These are phyloP conservation scores for Anhinga rufa DNA, from an alignment of 2,113 vertebrate genomes.

Conservation along the genomic window DNA sequence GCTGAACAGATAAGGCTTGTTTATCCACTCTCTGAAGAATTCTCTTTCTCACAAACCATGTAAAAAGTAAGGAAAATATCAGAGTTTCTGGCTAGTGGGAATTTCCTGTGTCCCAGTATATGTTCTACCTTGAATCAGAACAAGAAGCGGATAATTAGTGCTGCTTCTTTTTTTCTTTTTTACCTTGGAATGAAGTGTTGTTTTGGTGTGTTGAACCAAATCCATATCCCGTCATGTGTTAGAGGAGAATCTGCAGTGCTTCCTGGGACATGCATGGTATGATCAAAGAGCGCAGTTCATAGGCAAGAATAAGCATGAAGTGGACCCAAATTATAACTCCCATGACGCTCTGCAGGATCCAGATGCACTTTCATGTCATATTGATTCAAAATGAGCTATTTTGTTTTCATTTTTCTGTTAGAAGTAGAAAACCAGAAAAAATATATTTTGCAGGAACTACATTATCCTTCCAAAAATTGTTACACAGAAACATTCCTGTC, in stretches of 20 bases:
- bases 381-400: conserved; percentile 18
- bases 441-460: neutral
- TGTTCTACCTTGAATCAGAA: neutral
- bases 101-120: neutral
- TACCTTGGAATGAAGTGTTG: neutral
- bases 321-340: neutral
- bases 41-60: neutral
- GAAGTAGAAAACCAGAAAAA: neutral
- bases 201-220: neutral
- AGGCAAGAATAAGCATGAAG: neutral
- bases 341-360: neutral
- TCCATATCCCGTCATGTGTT: neutral
- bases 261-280: neutral
- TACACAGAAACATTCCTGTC: neutral
- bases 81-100: neutral
- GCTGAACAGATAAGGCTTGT: neutral
- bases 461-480: neutral
- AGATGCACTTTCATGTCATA: conserved; percentile 2
- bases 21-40: neutral
- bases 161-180: neutral
- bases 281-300: neutral
- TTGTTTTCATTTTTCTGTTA: neutral
- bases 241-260: neutral
- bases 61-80: neutral
- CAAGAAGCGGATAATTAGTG: neutral